phyloP scores from a whole-genome alignment of 2,888 invertebrate genomes.

The Anthophora plumipes region DNA sequence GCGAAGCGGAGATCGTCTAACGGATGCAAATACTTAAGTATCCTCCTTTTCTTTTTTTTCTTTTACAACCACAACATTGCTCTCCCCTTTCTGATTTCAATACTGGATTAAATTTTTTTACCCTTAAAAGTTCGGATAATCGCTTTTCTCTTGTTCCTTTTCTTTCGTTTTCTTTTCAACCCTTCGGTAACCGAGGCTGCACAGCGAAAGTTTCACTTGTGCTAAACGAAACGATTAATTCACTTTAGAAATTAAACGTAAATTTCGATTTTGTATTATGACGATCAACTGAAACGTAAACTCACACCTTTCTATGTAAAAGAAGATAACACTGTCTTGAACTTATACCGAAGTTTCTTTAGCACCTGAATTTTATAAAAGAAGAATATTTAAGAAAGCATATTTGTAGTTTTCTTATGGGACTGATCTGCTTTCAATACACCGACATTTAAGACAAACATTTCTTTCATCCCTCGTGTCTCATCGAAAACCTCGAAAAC shows the following conservation, averaged over 20 bases:
- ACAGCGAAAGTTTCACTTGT: no score
- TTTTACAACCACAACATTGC: constrained; percentile 6
- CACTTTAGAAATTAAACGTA: no score
- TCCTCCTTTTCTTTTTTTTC: constrained; percentile 39
- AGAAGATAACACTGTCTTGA: no score
- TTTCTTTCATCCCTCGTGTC: no score
- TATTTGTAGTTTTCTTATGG: neutral
- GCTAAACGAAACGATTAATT: no score
- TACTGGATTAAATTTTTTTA: constrained; percentile 45
- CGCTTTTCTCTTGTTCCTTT: neutral
- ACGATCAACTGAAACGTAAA: no score
- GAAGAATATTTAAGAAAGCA: neutral
- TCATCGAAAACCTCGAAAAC: neutral
- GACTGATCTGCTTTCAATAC: neutral
- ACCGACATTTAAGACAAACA: no score
- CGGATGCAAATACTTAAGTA: constrained; percentile 62
- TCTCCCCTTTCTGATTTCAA: constrained; percentile 48
- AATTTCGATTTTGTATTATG: no score
- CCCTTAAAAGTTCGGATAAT: neutral
- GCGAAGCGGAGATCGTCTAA: constrained; percentile 41
- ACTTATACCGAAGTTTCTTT: no score
- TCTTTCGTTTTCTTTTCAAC: no score
- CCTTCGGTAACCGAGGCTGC: no score
- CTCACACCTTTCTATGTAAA: no score
- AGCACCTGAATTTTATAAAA: neutral